Conservation (phyloP, 2,113 vertebrate species). For the Nyctibius bracteatus region DNA sequence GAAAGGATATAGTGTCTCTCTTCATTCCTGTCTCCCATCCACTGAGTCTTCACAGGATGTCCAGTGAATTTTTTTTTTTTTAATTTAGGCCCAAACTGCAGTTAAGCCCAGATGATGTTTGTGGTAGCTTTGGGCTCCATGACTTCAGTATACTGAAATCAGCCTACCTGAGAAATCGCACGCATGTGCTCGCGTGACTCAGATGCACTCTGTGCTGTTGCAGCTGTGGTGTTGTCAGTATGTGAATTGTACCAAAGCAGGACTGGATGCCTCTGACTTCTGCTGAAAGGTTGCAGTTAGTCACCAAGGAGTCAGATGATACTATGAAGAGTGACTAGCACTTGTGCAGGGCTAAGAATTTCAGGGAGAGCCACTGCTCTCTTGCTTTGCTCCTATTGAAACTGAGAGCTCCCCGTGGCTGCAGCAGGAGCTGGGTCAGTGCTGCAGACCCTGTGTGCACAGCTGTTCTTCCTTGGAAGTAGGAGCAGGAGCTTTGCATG, state of each 20-base stretch:
- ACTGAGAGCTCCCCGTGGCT: background rate
- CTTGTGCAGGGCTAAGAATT: background rate
- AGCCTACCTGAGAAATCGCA: rapidly evolving
- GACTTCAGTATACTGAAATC: background rate
- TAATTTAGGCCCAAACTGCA: background rate
- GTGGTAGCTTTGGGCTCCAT: background rate
- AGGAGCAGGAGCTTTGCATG: background rate
- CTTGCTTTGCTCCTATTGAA: background rate
- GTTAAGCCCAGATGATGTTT: background rate
- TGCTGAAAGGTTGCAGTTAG: background rate
- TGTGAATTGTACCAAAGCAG: background rate
- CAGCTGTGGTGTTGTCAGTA: background rate
- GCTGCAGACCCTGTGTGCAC: background rate
- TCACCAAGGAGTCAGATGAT: background rate
- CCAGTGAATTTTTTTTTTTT: background rate
- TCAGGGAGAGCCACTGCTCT: background rate
- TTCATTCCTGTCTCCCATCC: background rate
- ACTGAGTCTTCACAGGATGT: background rate
- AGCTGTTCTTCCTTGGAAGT: background rate
- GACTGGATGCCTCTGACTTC: background rate
- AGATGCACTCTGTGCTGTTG: background rate
- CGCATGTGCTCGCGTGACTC: background rate
- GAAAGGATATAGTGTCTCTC: background rate
- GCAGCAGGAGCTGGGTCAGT: background rate
- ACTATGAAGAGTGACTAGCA: background rate